Evolutionary conservation across 2,888 invertebrate species (phyloP), one percentile per base, ranked within the genome.

Genomic region (Agonopterix alstromeriana): DNA sequence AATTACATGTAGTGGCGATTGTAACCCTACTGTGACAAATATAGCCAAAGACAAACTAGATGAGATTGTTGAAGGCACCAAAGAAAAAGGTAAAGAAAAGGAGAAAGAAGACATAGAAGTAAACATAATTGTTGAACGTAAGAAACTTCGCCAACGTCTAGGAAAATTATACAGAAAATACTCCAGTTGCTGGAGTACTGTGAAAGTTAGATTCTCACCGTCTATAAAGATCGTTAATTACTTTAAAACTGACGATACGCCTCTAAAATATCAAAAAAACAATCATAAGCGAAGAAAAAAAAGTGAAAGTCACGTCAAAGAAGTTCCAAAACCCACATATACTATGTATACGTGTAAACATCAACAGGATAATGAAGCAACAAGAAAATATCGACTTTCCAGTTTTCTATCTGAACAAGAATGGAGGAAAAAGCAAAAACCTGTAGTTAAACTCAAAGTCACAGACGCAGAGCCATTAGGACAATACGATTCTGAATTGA

Each of bases 261-360:
- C 49, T 8, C 14, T 45, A 3, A 43, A 42, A 3, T 56, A 58
- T 43, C 61, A 61, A 35, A 66, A 60, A 17, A 63, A 56, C 35
- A 70, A 75, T 49, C 67, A 71, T 47, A 82, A 78, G 55, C 63
- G 68, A 3, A 75, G 70, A 48, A 80, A 74, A 65, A 79, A 77
- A 50, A 46, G 46, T 46, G n/a, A 53, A 17, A 48, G 10, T n/a
- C 41, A 45, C 10, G 27, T n/a, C n/a, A n/a, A 42, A 38, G 49
- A 11, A 51, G 45, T 48, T 35, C 36, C 41, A n/a, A 27, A 27
- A 27, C n/a, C n/a, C 38, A n/a, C 10, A 5, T 3, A 8, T 38
- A 38, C 38, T 4, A 38, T n/a, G 4, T 9, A 8, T 9, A 11
- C 45, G 41, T 43, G 47, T 3, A 11, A 61, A 27, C 27, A 27